Percentiles rank a stretch among this genome's conserved stretches.
phyloP scores from a whole-genome alignment of 1,140 invertebrate genomes.

The Megalonaias nervosa region DNA sequence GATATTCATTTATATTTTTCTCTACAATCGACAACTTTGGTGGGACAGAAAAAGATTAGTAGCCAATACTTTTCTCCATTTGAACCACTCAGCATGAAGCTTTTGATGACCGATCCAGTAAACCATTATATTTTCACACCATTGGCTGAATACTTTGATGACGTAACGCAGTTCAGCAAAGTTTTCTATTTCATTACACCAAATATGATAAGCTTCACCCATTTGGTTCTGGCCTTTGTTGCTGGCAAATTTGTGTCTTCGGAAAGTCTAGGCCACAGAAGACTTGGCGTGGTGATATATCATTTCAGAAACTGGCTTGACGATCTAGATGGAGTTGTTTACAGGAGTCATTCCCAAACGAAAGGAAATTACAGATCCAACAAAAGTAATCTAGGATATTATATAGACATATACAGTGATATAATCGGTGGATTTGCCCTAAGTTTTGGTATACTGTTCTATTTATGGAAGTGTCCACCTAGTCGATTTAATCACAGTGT shows the following conservation, averaged over 20 bases:
- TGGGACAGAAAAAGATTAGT: constrained; percentile 12
- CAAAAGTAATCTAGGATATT: constrained; percentile 56
- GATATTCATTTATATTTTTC: constrained; percentile 33
- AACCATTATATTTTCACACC: constrained; percentile 58
- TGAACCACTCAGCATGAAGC: constrained; percentile 56
- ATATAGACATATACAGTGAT: constrained; percentile 60
- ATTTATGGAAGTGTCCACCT: constrained; percentile 50
- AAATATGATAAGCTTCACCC: constrained; percentile 61
- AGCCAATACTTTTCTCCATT: constrained; percentile 46
- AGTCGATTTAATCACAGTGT: neutral
- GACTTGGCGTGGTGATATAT: constrained; percentile 58
- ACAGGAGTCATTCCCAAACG: constrained; percentile 45
- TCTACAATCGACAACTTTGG: constrained; percentile 21
- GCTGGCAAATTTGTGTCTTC: constrained; percentile 56
- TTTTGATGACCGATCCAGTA: constrained; percentile 60
- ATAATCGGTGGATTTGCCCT: constrained; percentile 54
- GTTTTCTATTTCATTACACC: constrained; percentile 62
- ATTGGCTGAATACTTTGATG: constrained; percentile 59
- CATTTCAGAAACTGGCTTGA: constrained; percentile 64
- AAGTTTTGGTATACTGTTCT: constrained; percentile 52
- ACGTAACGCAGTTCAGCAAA: constrained; percentile 54
- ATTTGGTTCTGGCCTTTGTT: constrained; percentile 47
- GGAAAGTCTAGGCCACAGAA: constrained; percentile 48
- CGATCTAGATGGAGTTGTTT: constrained; percentile 63
- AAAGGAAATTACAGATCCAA: constrained; percentile 50